Base-by-base conservation (phyloP, 30 jellyfish, hydroid and myxozoan genomes). In the Mastigias papua region DNA sequence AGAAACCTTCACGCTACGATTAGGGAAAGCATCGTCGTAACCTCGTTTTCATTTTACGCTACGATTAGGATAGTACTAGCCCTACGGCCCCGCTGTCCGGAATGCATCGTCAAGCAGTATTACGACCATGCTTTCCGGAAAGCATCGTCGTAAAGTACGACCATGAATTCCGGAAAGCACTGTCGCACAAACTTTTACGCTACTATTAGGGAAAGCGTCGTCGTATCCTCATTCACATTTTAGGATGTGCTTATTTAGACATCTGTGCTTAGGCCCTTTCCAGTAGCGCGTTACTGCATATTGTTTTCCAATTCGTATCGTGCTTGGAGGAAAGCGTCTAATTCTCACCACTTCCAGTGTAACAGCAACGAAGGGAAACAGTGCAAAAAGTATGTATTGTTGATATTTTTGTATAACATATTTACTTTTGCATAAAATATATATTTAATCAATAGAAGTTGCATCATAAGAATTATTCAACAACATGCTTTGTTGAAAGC, bases 21-120 rank as follows among this genome's bases (percentile, higher is more conserved):
- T 60, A 7, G 72, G 72, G 72, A 60, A 60, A 60, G 72, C 72
- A 21, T 22, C n/a, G 72, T 60, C 72, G 72, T 60, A 60, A 21
- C n/a, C 72, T 60, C 29, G 72, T 60, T 60, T 60, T 60, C 33
- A 60, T 27, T 60, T 60, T 60, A 15, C 54, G 54, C 54, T 42
- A 42, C 54, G 13, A 8, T 42, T 42, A 42, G n/a, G n/a, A n/a
- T n/a, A n/a, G n/a, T n/a, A n/a, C n/a, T 42, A 42, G 54, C 54
- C 13, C 54, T 42, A 42, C 54, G 54, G 54, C 54, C 54, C 54
- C 54, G 54, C 54, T 42, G 7, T 42, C 54, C 13, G 13, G 54
- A 42, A 42, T 4, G 54, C 54, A 42, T 42, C 54, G 54, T 42
- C 54, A 15, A 42, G 54, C 54, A 42, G 54, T 42, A 42, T 42